phyloP scores from a whole-genome alignment of 2,888 invertebrate species.

The Drosophila flavopinicola region DNA sequence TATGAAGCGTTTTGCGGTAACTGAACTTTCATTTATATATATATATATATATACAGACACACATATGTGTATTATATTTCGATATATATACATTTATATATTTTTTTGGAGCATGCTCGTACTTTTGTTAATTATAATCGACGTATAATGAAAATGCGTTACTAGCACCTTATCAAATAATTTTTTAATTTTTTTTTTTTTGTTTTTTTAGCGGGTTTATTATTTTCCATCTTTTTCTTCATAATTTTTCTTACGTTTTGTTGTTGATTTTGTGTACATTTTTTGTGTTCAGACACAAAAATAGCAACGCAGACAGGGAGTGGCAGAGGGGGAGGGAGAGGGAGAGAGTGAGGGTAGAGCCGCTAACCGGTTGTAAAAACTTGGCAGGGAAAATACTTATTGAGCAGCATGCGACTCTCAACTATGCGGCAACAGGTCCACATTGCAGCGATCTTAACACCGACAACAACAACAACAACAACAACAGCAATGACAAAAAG shows the following conservation, averaged over 20 bases:
- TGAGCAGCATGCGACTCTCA: constrained; percentile 40
- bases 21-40: constrained; percentile 35
- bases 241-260: constrained; percentile 1
- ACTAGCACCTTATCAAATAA: constrained; percentile 25
- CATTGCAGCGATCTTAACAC: constrained; percentile 45
- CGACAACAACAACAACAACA: constrained; percentile 19
- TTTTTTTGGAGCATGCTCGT: constrained; percentile 15
- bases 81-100: background rate
- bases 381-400: constrained; percentile 54
- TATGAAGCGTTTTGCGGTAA: constrained; percentile 24
- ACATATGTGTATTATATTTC: background rate
- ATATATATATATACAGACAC: background rate
- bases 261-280: constrained; percentile 13
- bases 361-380: constrained; percentile 67
- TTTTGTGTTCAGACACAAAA: constrained; percentile 45
- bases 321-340: background rate
- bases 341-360: background rate
- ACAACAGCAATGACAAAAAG: constrained; percentile 45
- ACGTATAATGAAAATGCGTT: constrained; percentile 38
- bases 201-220: constrained; percentile 15
- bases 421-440: constrained; percentile 72
- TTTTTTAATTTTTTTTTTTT: background rate
- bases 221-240: constrained; percentile 1
- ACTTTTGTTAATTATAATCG: constrained; percentile 35
- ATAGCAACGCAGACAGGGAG: constrained; percentile 51